Evolutionary conservation across 2,888 invertebrate genomes (phyloP).

Genomic region (Apoderus coryli): DNA sequence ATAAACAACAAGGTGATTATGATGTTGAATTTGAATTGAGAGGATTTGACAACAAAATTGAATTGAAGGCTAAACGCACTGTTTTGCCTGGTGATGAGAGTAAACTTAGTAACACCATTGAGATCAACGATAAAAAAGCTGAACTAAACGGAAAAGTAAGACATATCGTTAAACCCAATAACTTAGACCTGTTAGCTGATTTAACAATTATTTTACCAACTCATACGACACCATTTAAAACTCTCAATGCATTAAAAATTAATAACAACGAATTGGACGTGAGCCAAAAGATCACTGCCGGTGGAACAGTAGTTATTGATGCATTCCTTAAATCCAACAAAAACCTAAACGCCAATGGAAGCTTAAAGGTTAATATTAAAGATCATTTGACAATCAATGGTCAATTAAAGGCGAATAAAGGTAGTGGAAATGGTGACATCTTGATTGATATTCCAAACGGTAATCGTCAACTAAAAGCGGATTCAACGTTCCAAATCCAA

Average conservation of each 20-base stretch:
- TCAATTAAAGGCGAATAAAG: slow-evolving; percentile 46
- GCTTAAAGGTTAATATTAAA: slow-evolving; percentile 44
- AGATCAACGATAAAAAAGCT: slow-evolving; percentile 45
- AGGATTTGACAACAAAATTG: slow-evolving; percentile 36
- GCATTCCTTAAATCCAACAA: slow-evolving; percentile 37
- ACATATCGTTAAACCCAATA: slow-evolving; percentile 40
- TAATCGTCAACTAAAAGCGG: slow-evolving; percentile 45
- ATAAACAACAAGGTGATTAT: slow-evolving; percentile 36
- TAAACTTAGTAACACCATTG: slow-evolving; percentile 44
- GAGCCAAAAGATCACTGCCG: slow-evolving; percentile 38
- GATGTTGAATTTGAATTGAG: slow-evolving; percentile 41
- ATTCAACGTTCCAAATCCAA: slow-evolving; percentile 45
- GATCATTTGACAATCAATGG: slow-evolving; percentile 47
- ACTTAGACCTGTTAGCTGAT: slow-evolving; percentile 40
- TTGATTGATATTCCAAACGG: slow-evolving; percentile 43
- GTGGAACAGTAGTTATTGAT: slow-evolving; percentile 38
- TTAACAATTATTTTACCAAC: slow-evolving; percentile 41
- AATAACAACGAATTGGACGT: slow-evolving; percentile 32
- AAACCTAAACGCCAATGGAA: slow-evolving; percentile 33
- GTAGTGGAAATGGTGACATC: slow-evolving; percentile 47
- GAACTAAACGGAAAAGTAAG: slow-evolving; percentile 43
- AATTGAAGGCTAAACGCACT: slow-evolving; percentile 41
- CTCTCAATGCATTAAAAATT: slow-evolving; percentile 19
- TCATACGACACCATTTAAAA: slow-evolving; percentile 39
- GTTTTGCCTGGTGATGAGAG: slow-evolving; percentile 39